Evolutionary conservation across 2,113 vertebrate genomes (phyloP), one percentile per base, ranked within the genome.

Genomic region (Platichthys flesus): DNA sequence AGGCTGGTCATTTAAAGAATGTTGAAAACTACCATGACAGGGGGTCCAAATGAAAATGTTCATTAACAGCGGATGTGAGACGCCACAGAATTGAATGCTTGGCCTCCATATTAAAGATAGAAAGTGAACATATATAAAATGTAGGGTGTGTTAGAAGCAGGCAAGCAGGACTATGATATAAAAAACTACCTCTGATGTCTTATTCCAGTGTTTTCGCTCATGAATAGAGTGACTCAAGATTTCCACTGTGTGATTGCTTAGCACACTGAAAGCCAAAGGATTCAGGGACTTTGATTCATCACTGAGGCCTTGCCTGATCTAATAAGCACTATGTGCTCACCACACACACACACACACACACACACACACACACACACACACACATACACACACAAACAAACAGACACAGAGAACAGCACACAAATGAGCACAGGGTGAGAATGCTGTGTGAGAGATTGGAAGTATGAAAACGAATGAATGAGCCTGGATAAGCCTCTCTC

Each of bases 391-490:
- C 47, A 49, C 47, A 49, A 4, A 23, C 26, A 49, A 2, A 8
- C 20, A 52, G 6, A 54, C 18, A n/a, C 18, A 54, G 61, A 66
- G 52, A 24, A 59, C 16, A 15, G 5, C 65, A 79, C 61, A 71
- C 28, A 12, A 63, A 59, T 20, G n/a, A 24, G 67, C 69, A 68
- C 20, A 74, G 72, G 78, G 66, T 76, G 74, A 88, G 73, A 78
- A 71, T 64, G 47, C 74, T 61, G 74, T 52, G 72, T 52, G 28
- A 81, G 59, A 75, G 77, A 52, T 67, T 9, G 14, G 67, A 60
- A 72, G 69, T 57, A 76, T 79, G 66, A 83, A 71, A 84, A 56
- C 2, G 20, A 86, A 67, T 82, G 76, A 83, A 87, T 59, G 78
- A 85, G 67, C 60, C 68, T 42, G 63, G 72, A 56, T 56, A 81